Base-by-base conservation (phyloP, 2,888 invertebrate genomes). In the Tinea pellionella region DNA sequence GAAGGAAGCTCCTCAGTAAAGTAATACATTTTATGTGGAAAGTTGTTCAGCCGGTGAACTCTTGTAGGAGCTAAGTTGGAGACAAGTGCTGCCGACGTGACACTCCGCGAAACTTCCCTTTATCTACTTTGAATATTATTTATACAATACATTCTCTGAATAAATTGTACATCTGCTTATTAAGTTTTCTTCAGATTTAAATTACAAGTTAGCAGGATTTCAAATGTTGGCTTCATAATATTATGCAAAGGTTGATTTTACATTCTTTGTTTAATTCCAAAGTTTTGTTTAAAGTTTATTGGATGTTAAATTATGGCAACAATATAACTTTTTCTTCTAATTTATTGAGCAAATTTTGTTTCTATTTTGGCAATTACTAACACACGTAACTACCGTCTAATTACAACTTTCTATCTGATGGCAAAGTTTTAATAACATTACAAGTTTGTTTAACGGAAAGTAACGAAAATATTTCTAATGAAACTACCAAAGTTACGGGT, bases 21-120 rank as follows among this genome's bases (percentile, higher is more conserved):
- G 77, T 84, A 78, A 73, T 68, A 68, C 73, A 78, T 77, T 81
- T 85, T 82, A 84, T 82, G 83, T 77, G 82, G 75, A 82, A 84
- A 85, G 77, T 84, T 85, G 75, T 65, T 70, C 32, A 78, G 77
- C 75, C 72, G 68, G 75, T 69, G 71, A 72, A 69, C 68, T 72
- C 69, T 66, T 69, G 69, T 66, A 71, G 70, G 64, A 64, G 65
- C 68, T 69, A 80, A 80, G 75, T 81, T 72, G 72, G 70, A 69
- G 77, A 80, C 80, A 78, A 82, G 80, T 81, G 82, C 72, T 66
- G 69, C 68, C 66, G 72, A 84, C 78, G 69, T 73, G 53, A 53
- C 53, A 53, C 53, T 57, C 32, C 32, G 30, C 13, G 9, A n/a
- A 57, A 57, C 32, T 57, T 57, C 9, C 57, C 32, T 57, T 32